Base-by-base conservation (phyloP, 2,888 invertebrate genomes). In the Marronus borbonicus region DNA sequence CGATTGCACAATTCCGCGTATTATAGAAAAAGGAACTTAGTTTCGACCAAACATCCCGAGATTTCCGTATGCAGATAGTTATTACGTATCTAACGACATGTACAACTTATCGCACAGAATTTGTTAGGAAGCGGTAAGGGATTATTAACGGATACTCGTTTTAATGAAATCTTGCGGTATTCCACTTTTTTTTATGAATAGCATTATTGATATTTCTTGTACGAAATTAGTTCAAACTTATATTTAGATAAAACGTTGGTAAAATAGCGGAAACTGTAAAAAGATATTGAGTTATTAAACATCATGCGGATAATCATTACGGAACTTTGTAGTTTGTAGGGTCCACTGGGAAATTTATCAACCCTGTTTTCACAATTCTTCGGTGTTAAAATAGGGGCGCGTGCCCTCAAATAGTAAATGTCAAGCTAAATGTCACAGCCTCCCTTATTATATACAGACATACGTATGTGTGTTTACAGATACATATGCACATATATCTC, bases 351-450 rank as follows among this genome's bases (percentile, higher is more conserved):
- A 74, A 74, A 74, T 74, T 60, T 62, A 74, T 60, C 72, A 60
- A 44, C 72, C 72, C 72, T 74, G 44, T 74, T 74, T 74, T 74
- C 72, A 74, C 60, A 60, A 14, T 60, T 60, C 24, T 44, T 39
- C 24, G 31, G 24, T 24, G 72, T 60, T 74, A 44, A 60, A 24
- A 60, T 39, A 74, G 72, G 72, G 72, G 36, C 80, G 69, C 80
- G 79, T 81, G 80, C 77, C 84, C 82, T 55, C 72, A 60, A 72
- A 74, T 60, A 49, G 82, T 80, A 85, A 86, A 86, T 85, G 86
- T 85, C 85, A 86, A 80, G 81, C 80, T 80, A 84, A 86, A 86
- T 85, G 85, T 83, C 85, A 85, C 84, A 84, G 84, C 85, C 82
- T 83, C 84, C 83, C 84, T 79, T 80, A 52, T 17, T 64, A 52